A percentile compares a stretch with the other conserved stretches of the same genome.
Evolutionary conservation across 2,888 invertebrate species (phyloP).

Genomic region (Epsilonema sp.): DNA sequence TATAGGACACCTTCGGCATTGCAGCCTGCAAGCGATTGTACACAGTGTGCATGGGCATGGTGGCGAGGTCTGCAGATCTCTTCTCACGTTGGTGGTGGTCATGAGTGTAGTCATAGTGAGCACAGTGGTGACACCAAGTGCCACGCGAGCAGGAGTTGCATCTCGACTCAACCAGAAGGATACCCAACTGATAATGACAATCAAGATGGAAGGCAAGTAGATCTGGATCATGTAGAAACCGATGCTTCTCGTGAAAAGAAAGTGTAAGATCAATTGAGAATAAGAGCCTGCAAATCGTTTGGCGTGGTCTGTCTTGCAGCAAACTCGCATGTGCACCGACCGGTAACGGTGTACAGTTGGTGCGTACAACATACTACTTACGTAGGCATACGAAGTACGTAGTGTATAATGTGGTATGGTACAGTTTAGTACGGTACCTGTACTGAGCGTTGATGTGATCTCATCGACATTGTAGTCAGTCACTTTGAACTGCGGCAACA

Average conservation of each 20-base stretch:
- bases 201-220: conserved; percentile 60
- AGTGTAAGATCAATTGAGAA: conserved; percentile 26
- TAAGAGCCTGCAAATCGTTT: conserved; percentile 26
- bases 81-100: conserved; percentile 44
- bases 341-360: too few species aligned
- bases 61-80: too few species aligned
- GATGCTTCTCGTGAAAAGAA: conserved; percentile 69
- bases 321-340: neutral
- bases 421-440: too few species aligned
- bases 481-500: conserved; percentile 34
- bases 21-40: conserved; percentile 15
- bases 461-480: conserved; percentile 19
- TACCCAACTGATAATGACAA: conserved; percentile 26
- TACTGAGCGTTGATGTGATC: conserved; percentile 19
- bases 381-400: too few species aligned
- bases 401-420: too few species aligned
- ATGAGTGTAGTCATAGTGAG: conserved; percentile 46
- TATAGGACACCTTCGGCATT: conserved; percentile 90
- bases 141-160: conserved; percentile 19
- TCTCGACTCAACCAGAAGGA: conserved; percentile 27
- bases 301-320: neutral
- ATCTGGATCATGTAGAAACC: conserved; percentile 96
- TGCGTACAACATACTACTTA: neutral
- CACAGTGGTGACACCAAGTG: conserved; percentile 22
- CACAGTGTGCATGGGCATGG: too few species aligned